These are phyloP conservation scores for Telmatochromis sp. DNA, from an alignment of 2,113 vertebrate genomes.

Conservation along the genomic window DNA sequence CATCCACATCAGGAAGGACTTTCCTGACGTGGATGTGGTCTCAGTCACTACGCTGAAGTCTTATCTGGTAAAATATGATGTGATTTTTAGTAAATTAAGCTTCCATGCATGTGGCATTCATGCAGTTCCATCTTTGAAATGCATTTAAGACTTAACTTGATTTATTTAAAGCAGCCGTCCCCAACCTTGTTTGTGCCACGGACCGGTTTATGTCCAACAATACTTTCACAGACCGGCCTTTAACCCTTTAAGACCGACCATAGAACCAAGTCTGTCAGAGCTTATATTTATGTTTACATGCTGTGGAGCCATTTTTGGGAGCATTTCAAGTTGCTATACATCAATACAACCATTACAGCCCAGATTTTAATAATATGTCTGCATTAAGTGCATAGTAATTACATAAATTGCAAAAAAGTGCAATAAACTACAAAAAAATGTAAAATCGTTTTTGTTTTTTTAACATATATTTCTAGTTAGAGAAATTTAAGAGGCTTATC, in stretches of 20 bases:
- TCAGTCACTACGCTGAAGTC: background rate
- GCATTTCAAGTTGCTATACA: too few species aligned
- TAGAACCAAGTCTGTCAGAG: rapidly evolving
- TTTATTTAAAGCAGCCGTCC: rapidly evolving
- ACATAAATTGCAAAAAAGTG: too few species aligned
- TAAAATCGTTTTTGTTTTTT: too few species aligned
- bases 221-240: background rate
- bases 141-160: background rate
- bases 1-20: background rate
- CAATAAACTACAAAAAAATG: too few species aligned
- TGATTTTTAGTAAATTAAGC: background rate
- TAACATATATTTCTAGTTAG: too few species aligned
- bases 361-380: rapidly evolving
- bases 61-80: rapidly evolving
- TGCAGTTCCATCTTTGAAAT: background rate
- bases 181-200: rapidly evolving
- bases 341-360: too few species aligned
- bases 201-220: rapidly evolving
- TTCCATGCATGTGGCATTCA: background rate
- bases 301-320: too few species aligned
- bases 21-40: background rate
- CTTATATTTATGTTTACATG: too few species aligned
- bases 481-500: too few species aligned
- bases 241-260: background rate
- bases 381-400: too few species aligned